These are phyloP conservation scores for Leptopilina clavipes DNA, from an alignment of 1,140 invertebrate genomes.

Conservation along the genomic window DNA sequence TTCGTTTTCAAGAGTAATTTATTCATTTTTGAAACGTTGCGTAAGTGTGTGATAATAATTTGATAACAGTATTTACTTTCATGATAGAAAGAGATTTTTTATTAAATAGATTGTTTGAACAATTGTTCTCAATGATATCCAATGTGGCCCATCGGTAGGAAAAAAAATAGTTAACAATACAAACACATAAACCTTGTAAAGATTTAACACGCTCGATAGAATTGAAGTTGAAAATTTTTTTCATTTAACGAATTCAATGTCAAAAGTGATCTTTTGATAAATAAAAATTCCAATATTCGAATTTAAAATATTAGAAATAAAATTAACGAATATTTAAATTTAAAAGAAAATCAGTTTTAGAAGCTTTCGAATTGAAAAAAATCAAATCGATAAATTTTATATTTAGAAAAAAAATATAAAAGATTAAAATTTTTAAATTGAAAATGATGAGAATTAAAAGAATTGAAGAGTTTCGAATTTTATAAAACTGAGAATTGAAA, in stretches of 20 bases:
- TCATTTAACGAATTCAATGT: background rate
- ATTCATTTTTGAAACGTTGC: too few relatives aligned
- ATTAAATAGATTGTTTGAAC: conserved; percentile 12
- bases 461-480: too few relatives aligned
- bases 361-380: too few relatives aligned
- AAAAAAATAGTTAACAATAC: background rate
- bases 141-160: background rate
- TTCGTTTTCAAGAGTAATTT: too few relatives aligned
- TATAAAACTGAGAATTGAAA: background rate
- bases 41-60: background rate
- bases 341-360: too few relatives aligned
- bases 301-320: too few relatives aligned
- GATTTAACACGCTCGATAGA: conserved; percentile 11
- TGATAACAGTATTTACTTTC: background rate
- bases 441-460: too few relatives aligned
- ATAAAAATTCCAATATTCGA: too few relatives aligned
- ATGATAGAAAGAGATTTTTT: background rate
- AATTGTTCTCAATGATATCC: background rate
- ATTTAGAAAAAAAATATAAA: too few relatives aligned
- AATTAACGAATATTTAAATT: too few relatives aligned
- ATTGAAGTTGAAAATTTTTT: background rate
- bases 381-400: too few relatives aligned
- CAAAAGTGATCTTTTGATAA: background rate
- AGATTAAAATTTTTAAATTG: too few relatives aligned
- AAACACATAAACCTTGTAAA: conserved; percentile 17